These are phyloP conservation scores for Anguilla japonica DNA, from an alignment of 2,113 vertebrate genomes.

Conservation along the genomic window DNA sequence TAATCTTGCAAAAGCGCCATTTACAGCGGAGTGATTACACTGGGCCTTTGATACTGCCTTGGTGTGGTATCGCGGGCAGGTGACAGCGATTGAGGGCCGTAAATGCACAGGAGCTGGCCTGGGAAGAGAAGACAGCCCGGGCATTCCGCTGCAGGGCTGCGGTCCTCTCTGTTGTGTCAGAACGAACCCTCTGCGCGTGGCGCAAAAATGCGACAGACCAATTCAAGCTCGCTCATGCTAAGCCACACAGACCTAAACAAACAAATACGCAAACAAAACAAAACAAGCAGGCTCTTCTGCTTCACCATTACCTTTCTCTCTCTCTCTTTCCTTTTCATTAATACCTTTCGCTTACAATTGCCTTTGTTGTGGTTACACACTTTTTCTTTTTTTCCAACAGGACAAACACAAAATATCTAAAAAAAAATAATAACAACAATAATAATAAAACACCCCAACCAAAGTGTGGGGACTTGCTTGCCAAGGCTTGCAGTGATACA, in stretches of 20 bases:
- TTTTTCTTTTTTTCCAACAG: background rate
- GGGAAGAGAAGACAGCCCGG: background rate
- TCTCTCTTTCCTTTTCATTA: background rate
- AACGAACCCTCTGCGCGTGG: background rate
- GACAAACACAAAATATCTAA: background rate
- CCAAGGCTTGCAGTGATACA: constrained; percentile 50
- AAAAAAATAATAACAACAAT: too few species aligned
- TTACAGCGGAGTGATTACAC: background rate
- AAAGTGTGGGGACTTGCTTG: background rate
- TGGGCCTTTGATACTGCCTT: background rate
- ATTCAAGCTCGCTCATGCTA: background rate
- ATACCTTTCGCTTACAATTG: background rate
- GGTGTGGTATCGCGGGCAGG: background rate
- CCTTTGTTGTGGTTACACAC: background rate
- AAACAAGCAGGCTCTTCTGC: background rate
- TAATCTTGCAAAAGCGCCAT: background rate
- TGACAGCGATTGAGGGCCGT: background rate
- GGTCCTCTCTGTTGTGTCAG: background rate
- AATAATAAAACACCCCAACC: background rate
- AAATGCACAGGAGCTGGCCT: background rate
- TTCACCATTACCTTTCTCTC: background rate
- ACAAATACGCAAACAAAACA: too few species aligned
- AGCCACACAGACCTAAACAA: background rate
- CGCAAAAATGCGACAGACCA: background rate
- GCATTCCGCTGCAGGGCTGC: background rate